A percentile compares a stretch with the other conserved stretches of the same genome.
phyloP scores from a whole-genome alignment of 1,140 invertebrate genomes.

The Cydia amplana region DNA sequence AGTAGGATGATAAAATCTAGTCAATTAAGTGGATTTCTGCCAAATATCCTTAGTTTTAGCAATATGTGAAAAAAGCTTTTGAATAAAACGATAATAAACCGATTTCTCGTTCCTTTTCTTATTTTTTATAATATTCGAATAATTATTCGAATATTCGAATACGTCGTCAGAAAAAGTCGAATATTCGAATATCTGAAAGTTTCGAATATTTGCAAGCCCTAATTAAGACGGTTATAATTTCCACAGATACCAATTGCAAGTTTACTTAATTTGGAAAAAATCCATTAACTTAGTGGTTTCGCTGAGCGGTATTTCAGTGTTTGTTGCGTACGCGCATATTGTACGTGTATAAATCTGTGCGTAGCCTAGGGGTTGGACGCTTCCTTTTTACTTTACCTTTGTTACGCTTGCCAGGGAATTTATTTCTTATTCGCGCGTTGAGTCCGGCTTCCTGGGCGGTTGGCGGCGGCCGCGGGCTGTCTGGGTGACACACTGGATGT shows the following conservation, averaged over 20 bases:
- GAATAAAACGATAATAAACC: too few species aligned
- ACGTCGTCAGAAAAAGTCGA: too few species aligned
- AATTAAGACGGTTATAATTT: neutral
- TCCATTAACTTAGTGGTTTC: slow-evolving; percentile 10
- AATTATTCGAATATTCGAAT: too few species aligned
- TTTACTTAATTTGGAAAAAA: neutral
- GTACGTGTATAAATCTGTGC: slow-evolving; percentile 57
- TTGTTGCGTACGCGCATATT: slow-evolving; percentile 43
- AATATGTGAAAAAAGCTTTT: too few species aligned
- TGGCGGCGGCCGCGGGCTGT: slow-evolving; percentile 60
- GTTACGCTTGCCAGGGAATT: slow-evolving; percentile 75
- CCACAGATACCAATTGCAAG: neutral
- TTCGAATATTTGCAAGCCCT: too few species aligned
- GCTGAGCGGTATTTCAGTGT: slow-evolving; percentile 32
- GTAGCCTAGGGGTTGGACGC: slow-evolving; percentile 52
- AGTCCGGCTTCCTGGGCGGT: slow-evolving; percentile 75
- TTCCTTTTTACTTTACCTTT: slow-evolving; percentile 75
- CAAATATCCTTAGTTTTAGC: too few species aligned
- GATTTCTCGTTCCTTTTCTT: too few species aligned
- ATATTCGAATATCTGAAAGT: too few species aligned
- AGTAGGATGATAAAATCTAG: too few species aligned
- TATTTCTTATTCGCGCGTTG: slow-evolving; percentile 76
- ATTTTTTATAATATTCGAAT: too few species aligned
- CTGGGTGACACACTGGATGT: slow-evolving; percentile 37
- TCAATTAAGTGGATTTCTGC: too few species aligned